Evolutionary conservation across 2,888 invertebrate genomes (phyloP).

Genomic region (Plebejus argus): DNA sequence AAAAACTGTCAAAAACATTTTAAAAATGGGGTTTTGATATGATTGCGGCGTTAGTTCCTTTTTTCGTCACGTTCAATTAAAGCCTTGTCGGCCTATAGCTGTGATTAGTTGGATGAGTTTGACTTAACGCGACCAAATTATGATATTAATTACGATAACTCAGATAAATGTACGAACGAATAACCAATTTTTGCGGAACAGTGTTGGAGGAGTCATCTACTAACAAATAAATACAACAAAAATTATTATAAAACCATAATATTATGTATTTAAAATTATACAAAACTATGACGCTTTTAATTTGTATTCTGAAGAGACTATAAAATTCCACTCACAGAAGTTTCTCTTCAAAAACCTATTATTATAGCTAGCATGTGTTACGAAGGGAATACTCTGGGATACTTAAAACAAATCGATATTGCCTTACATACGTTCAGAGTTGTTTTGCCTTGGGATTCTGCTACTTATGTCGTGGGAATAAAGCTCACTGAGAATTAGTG

Average conservation of each 20-base stretch:
- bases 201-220: too few species aligned
- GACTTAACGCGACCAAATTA: too few species aligned
- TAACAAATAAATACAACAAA: not conserved
- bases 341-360: not conserved
- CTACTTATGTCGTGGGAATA: not conserved
- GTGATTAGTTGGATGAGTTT: not conserved
- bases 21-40: too few species aligned
- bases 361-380: not conserved
- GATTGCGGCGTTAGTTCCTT: too few species aligned
- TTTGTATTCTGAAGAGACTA: not conserved
- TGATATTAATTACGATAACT: too few species aligned
- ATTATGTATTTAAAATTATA: too few species aligned
- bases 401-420: constrained; percentile 22
- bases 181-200: too few species aligned
- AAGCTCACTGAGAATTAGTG: not conserved
- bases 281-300: too few species aligned
- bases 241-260: not conserved
- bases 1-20: too few species aligned
- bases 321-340: not conserved
- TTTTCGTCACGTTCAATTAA: too few species aligned
- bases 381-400: not conserved
- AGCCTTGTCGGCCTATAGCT: too few species aligned
- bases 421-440: not conserved
- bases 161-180: too few species aligned
- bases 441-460: not conserved